Conservation (phyloP, 2,797 vertebrate species). For the Melanotaenia parkinsoni region DNA sequence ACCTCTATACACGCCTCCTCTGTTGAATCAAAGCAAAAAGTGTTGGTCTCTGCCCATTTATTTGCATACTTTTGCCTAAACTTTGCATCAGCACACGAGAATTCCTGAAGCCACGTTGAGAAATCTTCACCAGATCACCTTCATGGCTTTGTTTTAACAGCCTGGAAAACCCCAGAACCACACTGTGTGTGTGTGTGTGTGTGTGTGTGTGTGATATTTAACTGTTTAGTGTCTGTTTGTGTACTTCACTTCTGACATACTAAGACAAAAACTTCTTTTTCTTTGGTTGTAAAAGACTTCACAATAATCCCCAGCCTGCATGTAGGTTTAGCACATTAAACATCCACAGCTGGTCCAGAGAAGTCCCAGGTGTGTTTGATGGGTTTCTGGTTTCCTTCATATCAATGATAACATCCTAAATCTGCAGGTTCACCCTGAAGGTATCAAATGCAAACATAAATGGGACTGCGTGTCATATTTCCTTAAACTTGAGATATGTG, state of each 20-base stretch:
- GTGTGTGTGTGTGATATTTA: not conserved
- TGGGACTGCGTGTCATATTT: too few relatives aligned
- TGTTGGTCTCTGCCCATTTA: not conserved
- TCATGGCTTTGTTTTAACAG: not conserved
- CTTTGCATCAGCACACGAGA: slow-evolving; percentile 30
- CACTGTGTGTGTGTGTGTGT: too few relatives aligned
- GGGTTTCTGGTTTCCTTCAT: too few relatives aligned
- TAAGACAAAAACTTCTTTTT: not conserved
- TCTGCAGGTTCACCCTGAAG: too few relatives aligned
- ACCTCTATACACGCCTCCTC: not conserved
- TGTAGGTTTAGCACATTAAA: not conserved
- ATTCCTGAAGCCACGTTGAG: not conserved
- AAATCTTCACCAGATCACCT: not conserved
- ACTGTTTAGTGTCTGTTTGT: not conserved
- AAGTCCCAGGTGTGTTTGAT: too few relatives aligned
- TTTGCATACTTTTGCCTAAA: slow-evolving; percentile 60
- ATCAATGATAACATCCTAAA: too few relatives aligned
- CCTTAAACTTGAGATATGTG: too few relatives aligned
- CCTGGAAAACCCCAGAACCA: slow-evolving; percentile 9
- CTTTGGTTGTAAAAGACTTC: not conserved
- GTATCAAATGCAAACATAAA: too few relatives aligned
- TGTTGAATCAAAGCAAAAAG: not conserved
- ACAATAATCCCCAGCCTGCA: not conserved
- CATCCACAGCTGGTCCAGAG: too few relatives aligned
- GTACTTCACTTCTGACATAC: not conserved